phyloP scores from a whole-genome alignment of 2,888 invertebrate species.

The Caenorhabditis zanzibari region DNA sequence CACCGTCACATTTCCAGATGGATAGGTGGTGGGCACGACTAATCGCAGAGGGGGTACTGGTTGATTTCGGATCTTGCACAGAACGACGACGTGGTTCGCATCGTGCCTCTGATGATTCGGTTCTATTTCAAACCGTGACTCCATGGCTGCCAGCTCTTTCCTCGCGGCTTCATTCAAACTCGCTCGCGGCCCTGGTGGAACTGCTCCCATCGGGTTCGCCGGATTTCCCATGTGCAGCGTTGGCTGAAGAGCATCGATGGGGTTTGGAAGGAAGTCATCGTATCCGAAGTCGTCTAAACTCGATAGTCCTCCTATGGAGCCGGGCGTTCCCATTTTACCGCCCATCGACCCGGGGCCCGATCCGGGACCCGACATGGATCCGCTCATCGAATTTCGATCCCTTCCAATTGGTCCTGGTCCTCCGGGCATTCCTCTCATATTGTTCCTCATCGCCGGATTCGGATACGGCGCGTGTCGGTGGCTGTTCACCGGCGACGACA shows the following conservation, averaged over 20 bases:
- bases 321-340: slow-evolving; percentile 45
- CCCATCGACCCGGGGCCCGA: slow-evolving; percentile 31
- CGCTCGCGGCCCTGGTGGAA: slow-evolving; percentile 22
- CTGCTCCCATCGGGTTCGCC: slow-evolving; percentile 27
- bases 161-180: slow-evolving; percentile 67
- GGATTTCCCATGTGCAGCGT: slow-evolving; percentile 23
- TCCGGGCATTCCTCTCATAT: slow-evolving; percentile 47
- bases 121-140: slow-evolving; percentile 75
- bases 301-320: slow-evolving; percentile 37
- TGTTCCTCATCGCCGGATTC: slow-evolving; percentile 58
- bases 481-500: slow-evolving; percentile 56
- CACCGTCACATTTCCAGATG: slow-evolving; percentile 73
- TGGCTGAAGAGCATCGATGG: slow-evolving; percentile 68
- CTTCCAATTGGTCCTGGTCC: slow-evolving; percentile 43
- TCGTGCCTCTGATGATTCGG: slow-evolving; percentile 67
- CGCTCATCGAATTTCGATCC: slow-evolving; percentile 60
- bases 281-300: slow-evolving; percentile 59
- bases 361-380: slow-evolving; percentile 48
- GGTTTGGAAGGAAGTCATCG: slow-evolving; percentile 76
- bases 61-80: slow-evolving; percentile 74
- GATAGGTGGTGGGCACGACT: slow-evolving; percentile 78
- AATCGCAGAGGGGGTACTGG: slow-evolving; percentile 78
- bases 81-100: slow-evolving; percentile 69
- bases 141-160: slow-evolving; percentile 72
- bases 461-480: slow-evolving; percentile 65